phyloP scores from a whole-genome alignment of 2,888 invertebrate species.

The Beris chalybata region DNA sequence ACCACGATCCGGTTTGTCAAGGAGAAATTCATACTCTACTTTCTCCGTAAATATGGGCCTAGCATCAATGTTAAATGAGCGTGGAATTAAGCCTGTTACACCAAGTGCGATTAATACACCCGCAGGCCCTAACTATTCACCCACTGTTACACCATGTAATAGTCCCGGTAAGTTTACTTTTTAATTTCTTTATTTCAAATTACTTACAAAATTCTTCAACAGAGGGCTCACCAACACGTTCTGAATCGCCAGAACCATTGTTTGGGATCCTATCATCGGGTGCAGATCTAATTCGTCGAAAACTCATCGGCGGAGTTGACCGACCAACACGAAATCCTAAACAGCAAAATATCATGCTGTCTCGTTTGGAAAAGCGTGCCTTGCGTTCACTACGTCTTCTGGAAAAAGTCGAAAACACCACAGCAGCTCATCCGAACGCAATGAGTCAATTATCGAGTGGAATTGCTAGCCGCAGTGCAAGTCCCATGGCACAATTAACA shows the following conservation, averaged over 20 bases:
- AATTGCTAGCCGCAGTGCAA: constrained; percentile 65
- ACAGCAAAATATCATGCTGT: constrained; percentile 52
- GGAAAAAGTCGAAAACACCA: constrained; percentile 69
- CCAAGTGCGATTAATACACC: constrained; percentile 69
- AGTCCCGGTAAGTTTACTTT: constrained; percentile 64
- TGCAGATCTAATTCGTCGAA: constrained; percentile 67
- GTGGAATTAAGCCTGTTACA: constrained; percentile 75
- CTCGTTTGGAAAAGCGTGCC: constrained; percentile 54
- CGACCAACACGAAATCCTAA: constrained; percentile 48
- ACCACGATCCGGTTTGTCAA: constrained; percentile 63
- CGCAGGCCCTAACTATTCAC: constrained; percentile 67
- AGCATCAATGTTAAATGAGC: constrained; percentile 75
- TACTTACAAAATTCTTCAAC: constrained; percentile 4
- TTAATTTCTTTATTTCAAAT: constrained; percentile 3
- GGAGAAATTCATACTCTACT: constrained; percentile 79
- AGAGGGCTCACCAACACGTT: constrained; percentile 62
- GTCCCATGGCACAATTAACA: constrained; percentile 79
- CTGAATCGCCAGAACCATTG: constrained; percentile 55
- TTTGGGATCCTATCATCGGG: constrained; percentile 65
- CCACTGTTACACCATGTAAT: constrained; percentile 87
- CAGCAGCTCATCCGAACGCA: constrained; percentile 63
- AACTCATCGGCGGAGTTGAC: constrained; percentile 60
- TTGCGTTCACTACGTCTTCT: constrained; percentile 62
- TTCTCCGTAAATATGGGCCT: constrained; percentile 71
- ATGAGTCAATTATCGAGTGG: constrained; percentile 64